These are phyloP conservation scores for Diphyllodes magnificus DNA, from an alignment of 2,113 vertebrate genomes.

Conservation along the genomic window DNA sequence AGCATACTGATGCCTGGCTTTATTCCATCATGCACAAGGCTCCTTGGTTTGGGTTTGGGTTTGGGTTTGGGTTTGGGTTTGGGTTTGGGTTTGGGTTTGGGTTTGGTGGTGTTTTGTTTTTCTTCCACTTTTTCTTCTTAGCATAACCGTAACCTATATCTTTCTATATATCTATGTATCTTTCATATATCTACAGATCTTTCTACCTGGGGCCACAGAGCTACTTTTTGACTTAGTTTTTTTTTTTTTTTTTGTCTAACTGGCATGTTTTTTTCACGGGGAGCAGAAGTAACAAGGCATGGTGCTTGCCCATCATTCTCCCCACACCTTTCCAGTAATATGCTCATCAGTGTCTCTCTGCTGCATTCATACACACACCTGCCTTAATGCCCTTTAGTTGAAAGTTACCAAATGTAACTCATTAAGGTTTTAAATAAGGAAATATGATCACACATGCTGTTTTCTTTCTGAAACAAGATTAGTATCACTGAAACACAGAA, in stretches of 20 bases:
- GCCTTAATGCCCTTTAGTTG: neutral
- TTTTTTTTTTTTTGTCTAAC: neutral
- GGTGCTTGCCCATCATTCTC: neutral
- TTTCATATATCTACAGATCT: neutral
- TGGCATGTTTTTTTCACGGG: neutral
- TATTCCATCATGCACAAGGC: neutral
- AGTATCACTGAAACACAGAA: neutral
- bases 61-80: no score
- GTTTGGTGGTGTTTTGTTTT: neutral
- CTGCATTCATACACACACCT: neutral
- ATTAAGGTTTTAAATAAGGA: neutral
- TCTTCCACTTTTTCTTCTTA: neutral
- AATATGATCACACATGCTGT: neutral
- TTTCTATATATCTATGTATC: neutral
- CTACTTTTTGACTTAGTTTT: neutral
- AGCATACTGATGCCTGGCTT: neutral
- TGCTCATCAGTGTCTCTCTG: neutral
- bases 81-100: no score
- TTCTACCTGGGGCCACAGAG: neutral
- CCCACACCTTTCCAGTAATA: neutral
- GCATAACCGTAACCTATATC: neutral
- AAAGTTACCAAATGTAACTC: neutral
- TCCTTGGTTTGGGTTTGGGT: neutral
- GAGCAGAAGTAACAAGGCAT: neutral
- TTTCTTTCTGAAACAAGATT: neutral